Evolutionary conservation across 2,113 vertebrate species (phyloP), one percentile per base, ranked within the genome.

Genomic region (Scolopax mira): DNA sequence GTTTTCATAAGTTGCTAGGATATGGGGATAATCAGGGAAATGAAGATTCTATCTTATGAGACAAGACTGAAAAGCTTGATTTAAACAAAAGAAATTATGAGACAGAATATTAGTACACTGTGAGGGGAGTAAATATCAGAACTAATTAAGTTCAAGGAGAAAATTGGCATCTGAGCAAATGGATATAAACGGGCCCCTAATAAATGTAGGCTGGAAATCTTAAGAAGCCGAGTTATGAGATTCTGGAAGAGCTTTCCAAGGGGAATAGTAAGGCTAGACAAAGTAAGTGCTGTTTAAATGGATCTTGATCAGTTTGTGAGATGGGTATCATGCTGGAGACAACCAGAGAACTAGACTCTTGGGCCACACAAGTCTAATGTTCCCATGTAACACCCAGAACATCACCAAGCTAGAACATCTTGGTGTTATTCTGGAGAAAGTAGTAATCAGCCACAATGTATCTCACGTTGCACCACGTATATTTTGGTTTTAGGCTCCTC

Each of bases 71-170:
- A 96, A 94, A 94, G 81, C 87, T 94, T 92, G 93, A 94, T 94
- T 96, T 95, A 91, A 95, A 92, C 81, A 94, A 93, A 95, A 92
- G 91, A 81, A 95, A 92, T 90, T 0, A 91, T 73, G 84, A 94
- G 89, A 88, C 77, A n/a, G 84, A 94, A 51, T 95, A 95, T 95
- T 88, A 94, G 91, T 97, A 94, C 89, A 89, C 62, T 91, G 87
- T 24, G 37, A 94, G 49, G 46, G 81, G 54, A 94, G 89, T 91
- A 97, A 97, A 96, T 94, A 97, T 82, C 94, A 91, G 65, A 95
- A 91, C 89, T 94, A 92, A 95, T 96, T 89, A 95, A 94, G 84
- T 87, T 94, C 91, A 96, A 94, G 91, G 94, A 93, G 91, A 96
- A 94, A 96, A 95, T 46, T 95, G 87, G 89, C 95, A 95, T 94